Evolutionary conservation across 2,888 invertebrate genomes (phyloP).

Genomic region (Eristalis tenax): DNA sequence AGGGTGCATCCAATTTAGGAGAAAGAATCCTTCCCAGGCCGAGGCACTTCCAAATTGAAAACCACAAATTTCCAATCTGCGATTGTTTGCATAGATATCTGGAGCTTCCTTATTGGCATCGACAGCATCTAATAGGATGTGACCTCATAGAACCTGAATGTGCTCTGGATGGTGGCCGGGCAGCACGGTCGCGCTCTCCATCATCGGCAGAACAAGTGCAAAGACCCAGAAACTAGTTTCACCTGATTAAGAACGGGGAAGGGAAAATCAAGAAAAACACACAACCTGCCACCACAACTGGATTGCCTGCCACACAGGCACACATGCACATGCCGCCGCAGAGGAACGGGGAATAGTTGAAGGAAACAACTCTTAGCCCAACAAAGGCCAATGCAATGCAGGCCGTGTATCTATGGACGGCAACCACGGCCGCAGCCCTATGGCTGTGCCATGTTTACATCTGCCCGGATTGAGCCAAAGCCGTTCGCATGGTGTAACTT

Average conservation of each 20-base stretch:
- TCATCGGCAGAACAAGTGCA: slow-evolving; percentile 64
- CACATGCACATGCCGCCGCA: background rate
- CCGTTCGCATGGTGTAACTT: slow-evolving; percentile 48
- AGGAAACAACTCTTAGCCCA: slow-evolving; percentile 55
- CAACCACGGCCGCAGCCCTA: slow-evolving; percentile 24
- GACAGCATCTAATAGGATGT: slow-evolving; percentile 65
- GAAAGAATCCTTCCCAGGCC: background rate
- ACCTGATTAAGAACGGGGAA: slow-evolving; percentile 55
- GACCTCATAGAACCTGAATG: slow-evolving; percentile 68
- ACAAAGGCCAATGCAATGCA: slow-evolving; percentile 37
- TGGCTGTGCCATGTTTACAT: slow-evolving; percentile 48
- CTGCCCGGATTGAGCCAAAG: slow-evolving; percentile 23
- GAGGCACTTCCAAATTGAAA: slow-evolving; percentile 23
- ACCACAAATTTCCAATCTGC: slow-evolving; percentile 50
- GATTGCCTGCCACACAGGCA: background rate
- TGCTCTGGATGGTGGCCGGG: slow-evolving; percentile 12
- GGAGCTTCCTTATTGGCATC: slow-evolving; percentile 65
- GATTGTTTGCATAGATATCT: slow-evolving; percentile 52
- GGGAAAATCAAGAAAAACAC: slow-evolving; percentile 16
- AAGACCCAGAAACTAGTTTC: slow-evolving; percentile 72
- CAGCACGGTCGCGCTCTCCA: slow-evolving; percentile 22
- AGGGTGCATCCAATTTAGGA: background rate
- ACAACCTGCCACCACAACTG: slow-evolving; percentile 1
- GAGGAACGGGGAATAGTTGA: slow-evolving; percentile 3
- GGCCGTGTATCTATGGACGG: background rate